These are phyloP conservation scores for Montipora sp. DNA, from an alignment of 64 coral and sea anemone species.

Conservation along the genomic window DNA sequence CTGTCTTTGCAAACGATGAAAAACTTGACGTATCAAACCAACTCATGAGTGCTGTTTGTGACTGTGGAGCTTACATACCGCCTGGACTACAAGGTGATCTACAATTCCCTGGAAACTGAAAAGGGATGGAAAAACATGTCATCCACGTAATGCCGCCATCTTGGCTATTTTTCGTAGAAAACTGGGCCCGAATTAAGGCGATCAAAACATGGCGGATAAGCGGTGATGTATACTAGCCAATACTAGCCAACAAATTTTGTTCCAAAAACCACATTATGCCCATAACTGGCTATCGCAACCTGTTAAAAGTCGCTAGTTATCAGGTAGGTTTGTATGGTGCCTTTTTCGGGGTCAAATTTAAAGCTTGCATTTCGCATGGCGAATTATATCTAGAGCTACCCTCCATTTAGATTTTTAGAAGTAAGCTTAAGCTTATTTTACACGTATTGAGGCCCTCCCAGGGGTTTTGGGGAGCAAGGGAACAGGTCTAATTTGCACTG, in stretches of 20 bases:
- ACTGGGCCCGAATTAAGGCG: conserved; percentile 42
- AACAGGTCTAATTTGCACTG: too few relatives aligned
- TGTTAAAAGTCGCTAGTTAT: background rate
- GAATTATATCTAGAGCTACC: too few relatives aligned
- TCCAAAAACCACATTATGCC: background rate
- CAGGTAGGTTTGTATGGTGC: conserved; percentile 11
- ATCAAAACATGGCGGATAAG: conserved; percentile 18
- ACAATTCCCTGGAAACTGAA: conserved; percentile 21
- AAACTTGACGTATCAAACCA: conserved; percentile 91
- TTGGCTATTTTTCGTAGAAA: conserved; percentile 1
- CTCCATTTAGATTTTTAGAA: too few relatives aligned
- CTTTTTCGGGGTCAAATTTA: too few relatives aligned
- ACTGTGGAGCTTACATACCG: background rate
- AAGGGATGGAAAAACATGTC: background rate
- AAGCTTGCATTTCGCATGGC: too few relatives aligned
- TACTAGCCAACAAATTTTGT: background rate
- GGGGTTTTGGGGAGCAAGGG: too few relatives aligned
- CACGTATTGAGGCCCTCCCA: too few relatives aligned
- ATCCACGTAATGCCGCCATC: conserved; percentile 51
- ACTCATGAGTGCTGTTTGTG: conserved; percentile 59
- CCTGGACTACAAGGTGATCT: background rate
- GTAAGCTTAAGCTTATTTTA: too few relatives aligned
- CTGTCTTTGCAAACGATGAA: conserved; percentile 85
- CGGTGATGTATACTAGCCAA: too few relatives aligned
- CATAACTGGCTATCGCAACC: background rate